Percentiles rank a stretch among this genome's conserved stretches.
Conservation (phyloP, 2,888 invertebrate species). For the Ceriagrion tenellum region DNA sequence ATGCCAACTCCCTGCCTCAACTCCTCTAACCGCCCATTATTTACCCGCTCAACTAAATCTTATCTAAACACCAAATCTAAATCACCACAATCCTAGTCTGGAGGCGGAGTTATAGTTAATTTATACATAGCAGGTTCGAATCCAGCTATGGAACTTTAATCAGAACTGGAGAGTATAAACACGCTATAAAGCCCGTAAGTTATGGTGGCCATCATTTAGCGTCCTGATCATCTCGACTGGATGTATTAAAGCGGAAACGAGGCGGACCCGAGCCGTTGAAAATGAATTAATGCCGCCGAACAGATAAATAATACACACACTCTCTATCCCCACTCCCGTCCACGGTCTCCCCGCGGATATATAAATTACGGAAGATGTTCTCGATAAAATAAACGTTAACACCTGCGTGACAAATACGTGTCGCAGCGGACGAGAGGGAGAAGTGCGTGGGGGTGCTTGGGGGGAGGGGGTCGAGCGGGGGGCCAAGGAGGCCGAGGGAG, state of each 20-base stretch:
- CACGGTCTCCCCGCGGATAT: background rate
- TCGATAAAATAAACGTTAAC: slow-evolving; percentile 60
- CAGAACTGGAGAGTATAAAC: slow-evolving; percentile 1
- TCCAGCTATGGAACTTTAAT: background rate
- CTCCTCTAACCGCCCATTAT: slow-evolving; percentile 48
- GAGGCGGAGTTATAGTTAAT: background rate
- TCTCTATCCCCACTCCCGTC: background rate
- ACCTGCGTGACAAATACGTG: slow-evolving; percentile 51
- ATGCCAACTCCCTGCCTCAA: slow-evolving; percentile 21
- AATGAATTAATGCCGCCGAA: slow-evolving; percentile 14
- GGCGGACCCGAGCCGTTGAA: background rate
- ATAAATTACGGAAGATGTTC: slow-evolving; percentile 30
- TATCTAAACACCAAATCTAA: slow-evolving; percentile 53
- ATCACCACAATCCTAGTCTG: slow-evolving; percentile 29
- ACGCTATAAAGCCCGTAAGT: background rate
- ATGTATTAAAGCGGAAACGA: slow-evolving; percentile 1
- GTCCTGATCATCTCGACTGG: background rate
- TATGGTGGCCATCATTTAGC: slow-evolving; percentile 10
- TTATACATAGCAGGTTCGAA: slow-evolving; percentile 21
- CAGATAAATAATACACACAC: background rate
- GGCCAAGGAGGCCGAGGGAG: background rate
- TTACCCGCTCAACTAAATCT: slow-evolving; percentile 25
- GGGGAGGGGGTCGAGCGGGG: too few species aligned
- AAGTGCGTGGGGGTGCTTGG: too few species aligned
- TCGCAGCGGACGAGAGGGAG: background rate